These are phyloP conservation scores for Xanthia togata DNA, from an alignment of 2,888 invertebrate genomes.

Conservation along the genomic window DNA sequence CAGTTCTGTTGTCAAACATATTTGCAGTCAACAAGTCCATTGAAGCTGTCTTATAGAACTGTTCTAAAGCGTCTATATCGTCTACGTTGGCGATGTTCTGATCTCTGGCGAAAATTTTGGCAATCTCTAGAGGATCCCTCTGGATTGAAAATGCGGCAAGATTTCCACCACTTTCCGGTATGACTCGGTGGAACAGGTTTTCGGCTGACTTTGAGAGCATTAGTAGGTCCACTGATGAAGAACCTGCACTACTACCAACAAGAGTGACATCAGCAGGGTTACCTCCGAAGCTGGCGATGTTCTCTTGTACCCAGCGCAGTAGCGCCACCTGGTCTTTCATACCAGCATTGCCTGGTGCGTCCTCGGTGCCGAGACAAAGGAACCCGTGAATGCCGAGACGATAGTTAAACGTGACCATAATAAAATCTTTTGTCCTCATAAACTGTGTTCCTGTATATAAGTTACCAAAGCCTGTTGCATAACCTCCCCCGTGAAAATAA, in stretches of 20 bases:
- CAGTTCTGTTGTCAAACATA: slow-evolving; percentile 39
- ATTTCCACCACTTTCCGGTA: slow-evolving; percentile 75
- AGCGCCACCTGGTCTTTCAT: slow-evolving; percentile 75
- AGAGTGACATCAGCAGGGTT: slow-evolving; percentile 77
- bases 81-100: slow-evolving; percentile 69
- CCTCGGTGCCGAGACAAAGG: slow-evolving; percentile 71
- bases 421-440: slow-evolving; percentile 62
- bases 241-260: slow-evolving; percentile 74
- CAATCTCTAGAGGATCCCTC: slow-evolving; percentile 72
- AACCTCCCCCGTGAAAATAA: slow-evolving; percentile 75
- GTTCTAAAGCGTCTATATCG: slow-evolving; percentile 72
- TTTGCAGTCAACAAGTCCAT: slow-evolving; percentile 59
- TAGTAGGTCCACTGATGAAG: slow-evolving; percentile 72
- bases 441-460: slow-evolving; percentile 17
- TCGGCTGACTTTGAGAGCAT: slow-evolving; percentile 71
- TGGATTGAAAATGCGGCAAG: slow-evolving; percentile 69
- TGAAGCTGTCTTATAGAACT: slow-evolving; percentile 72
- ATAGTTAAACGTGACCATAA: slow-evolving; percentile 72
- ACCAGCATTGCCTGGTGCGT: slow-evolving; percentile 74
- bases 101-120: slow-evolving; percentile 67
- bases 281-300: slow-evolving; percentile 77
- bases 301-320: slow-evolving; percentile 76
- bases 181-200: slow-evolving; percentile 74
- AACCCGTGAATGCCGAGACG: slow-evolving; percentile 71
- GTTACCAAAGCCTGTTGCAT: slow-evolving; percentile 54